phyloP scores from a whole-genome alignment of 2,113 vertebrate genomes.

The Anguilla japonica region DNA sequence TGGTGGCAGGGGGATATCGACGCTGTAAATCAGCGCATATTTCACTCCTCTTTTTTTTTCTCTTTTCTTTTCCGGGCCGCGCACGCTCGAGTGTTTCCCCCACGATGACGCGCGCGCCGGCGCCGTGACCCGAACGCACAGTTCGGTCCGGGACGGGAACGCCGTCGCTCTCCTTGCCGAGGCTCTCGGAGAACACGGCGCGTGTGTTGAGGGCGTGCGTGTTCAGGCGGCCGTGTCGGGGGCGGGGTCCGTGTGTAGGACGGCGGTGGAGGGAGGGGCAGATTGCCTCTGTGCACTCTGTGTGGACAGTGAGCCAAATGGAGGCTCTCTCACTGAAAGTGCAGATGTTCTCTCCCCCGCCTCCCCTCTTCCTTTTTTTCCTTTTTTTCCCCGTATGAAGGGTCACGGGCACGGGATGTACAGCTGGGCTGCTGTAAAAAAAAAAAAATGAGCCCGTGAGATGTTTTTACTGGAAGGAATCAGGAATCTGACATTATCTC shows the following conservation, averaged over 20 bases:
- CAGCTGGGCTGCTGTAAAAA: background rate
- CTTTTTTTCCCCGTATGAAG: background rate
- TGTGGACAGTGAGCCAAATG: background rate
- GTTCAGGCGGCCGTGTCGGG: background rate
- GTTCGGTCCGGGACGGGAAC: background rate
- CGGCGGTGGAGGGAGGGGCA: background rate
- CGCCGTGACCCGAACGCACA: background rate
- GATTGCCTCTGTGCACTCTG: background rate
- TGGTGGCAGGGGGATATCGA: constrained; percentile 23
- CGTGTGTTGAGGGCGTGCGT: background rate
- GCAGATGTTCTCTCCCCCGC: background rate
- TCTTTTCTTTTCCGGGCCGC: background rate
- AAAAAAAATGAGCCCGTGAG: constrained; percentile 10
- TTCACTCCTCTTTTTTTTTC: background rate
- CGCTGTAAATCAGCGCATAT: constrained; percentile 29
- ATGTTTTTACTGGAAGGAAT: constrained; percentile 20
- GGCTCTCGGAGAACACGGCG: background rate
- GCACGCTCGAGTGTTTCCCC: background rate
- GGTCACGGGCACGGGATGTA: background rate
- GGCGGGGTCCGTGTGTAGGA: background rate
- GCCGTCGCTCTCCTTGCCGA: too few species aligned
- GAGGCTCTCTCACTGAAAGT: background rate
- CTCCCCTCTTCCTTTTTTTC: background rate
- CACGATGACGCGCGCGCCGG: background rate
- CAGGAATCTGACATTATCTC: constrained; percentile 37